Conservation (phyloP, 2,888 invertebrate species). For the Drosophila testacea region DNA sequence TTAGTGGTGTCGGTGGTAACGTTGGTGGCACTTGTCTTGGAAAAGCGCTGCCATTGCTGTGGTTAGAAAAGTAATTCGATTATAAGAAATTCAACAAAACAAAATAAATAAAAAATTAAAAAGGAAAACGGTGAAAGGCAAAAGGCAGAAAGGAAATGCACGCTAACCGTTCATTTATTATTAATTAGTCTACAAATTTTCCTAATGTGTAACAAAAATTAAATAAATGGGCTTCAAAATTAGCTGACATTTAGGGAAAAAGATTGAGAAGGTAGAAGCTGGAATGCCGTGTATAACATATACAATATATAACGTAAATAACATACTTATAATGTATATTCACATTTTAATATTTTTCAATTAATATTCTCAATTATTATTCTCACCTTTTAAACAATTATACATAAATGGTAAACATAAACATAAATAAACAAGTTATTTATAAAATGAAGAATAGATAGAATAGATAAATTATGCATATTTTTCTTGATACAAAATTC, state of each 20-base stretch:
- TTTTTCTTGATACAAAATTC: too few relatives aligned
- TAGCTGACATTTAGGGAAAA: slow-evolving; percentile 4
- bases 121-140: background rate
- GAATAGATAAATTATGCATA: too few relatives aligned
- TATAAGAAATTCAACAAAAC: slow-evolving; percentile 56
- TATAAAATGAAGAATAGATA: too few relatives aligned
- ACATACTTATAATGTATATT: background rate
- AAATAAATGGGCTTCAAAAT: slow-evolving; percentile 49
- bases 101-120: slow-evolving; percentile 12
- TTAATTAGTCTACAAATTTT: slow-evolving; percentile 61
- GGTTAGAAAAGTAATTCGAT: slow-evolving; percentile 77
- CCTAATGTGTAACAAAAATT: slow-evolving; percentile 61
- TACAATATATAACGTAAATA: too few relatives aligned
- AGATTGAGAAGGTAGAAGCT: background rate
- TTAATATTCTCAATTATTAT: too few relatives aligned
- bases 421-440: too few relatives aligned
- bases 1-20: slow-evolving; percentile 68
- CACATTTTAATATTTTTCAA: too few relatives aligned
- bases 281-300: background rate
- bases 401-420: too few relatives aligned
- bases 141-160: slow-evolving; percentile 18
- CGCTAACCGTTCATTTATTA: slow-evolving; percentile 62
- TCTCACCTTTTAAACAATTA: too few relatives aligned
- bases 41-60: slow-evolving; percentile 36
- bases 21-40: slow-evolving; percentile 45